Evolutionary conservation across 2,888 invertebrate genomes (phyloP).

Genomic region (Cryptus armator): DNA sequence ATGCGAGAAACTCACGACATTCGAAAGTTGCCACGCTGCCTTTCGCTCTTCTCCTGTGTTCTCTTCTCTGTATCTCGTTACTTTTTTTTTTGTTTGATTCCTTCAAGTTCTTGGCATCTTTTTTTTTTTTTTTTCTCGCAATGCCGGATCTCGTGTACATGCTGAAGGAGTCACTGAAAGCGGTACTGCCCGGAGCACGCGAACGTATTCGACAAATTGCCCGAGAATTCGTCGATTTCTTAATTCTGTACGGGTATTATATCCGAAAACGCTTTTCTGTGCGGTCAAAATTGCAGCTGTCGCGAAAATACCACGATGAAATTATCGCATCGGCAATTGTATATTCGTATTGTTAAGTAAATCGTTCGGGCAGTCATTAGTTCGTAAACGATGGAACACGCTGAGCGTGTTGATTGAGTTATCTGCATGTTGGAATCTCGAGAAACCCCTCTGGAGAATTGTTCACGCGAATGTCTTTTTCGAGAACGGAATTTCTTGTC

Average conservation of each 20-base stretch:
- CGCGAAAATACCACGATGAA: background rate
- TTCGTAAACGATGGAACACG: background rate
- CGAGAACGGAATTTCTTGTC: background rate
- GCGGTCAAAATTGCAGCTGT: background rate
- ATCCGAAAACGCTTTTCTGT: background rate
- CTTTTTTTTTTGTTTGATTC: slow-evolving; percentile 10
- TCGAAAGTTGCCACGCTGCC: slow-evolving; percentile 74
- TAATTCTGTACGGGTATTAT: slow-evolving; percentile 24
- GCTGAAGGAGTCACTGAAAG: slow-evolving; percentile 11
- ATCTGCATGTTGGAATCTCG: background rate
- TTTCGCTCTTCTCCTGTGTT: slow-evolving; percentile 64
- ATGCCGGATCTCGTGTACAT: background rate
- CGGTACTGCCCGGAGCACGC: slow-evolving; percentile 35
- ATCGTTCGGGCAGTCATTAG: background rate
- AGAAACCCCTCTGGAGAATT: background rate
- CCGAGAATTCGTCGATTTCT: slow-evolving; percentile 45
- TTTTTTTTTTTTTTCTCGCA: slow-evolving; percentile 13
- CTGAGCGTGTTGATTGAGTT: background rate
- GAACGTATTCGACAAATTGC: slow-evolving; percentile 57
- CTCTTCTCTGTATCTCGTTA: slow-evolving; percentile 25
- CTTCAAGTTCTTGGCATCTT: slow-evolving; percentile 11
- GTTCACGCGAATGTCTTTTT: background rate
- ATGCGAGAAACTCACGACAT: slow-evolving; percentile 65
- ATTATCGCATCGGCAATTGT: background rate
- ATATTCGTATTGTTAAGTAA: background rate